Conservation (phyloP, 2,797 vertebrate genomes). For the Cetoscarus ocellatus region DNA sequence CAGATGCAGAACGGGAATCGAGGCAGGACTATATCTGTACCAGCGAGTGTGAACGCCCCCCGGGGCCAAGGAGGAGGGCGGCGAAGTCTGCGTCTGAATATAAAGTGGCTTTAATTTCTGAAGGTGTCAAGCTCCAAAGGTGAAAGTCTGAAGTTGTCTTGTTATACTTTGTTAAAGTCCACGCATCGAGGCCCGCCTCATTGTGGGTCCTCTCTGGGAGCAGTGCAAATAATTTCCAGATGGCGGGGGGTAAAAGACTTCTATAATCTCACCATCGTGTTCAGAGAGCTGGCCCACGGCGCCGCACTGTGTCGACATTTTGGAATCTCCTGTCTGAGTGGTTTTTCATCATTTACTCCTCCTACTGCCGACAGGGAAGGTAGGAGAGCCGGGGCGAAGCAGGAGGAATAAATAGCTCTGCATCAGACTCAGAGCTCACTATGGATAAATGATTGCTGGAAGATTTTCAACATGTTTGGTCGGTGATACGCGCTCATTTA, state of each 20-base stretch:
- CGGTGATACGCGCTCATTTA: too few relatives aligned
- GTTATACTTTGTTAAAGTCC: conserved; percentile 45
- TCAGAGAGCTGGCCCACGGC: conserved; percentile 72
- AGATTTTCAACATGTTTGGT: conserved; percentile 1
- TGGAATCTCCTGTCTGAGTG: conserved; percentile 78
- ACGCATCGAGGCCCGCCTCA: conserved; percentile 38
- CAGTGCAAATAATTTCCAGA: conserved; percentile 68
- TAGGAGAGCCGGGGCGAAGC: conserved; percentile 46
- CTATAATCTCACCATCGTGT: conserved; percentile 71
- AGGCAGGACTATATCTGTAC: conserved; percentile 72
- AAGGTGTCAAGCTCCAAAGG: conserved; percentile 61
- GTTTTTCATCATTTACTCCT: conserved; percentile 71
- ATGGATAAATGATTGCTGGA: conserved; percentile 23
- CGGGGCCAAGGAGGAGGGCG: conserved; percentile 34
- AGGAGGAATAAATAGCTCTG: conserved; percentile 42
- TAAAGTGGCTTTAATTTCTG: conserved; percentile 75
- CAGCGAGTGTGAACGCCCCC: conserved; percentile 69
- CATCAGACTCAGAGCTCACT: conserved; percentile 11
- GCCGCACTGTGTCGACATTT: conserved; percentile 71
- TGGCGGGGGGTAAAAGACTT: conserved; percentile 69
- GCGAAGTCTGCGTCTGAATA: conserved; percentile 68
- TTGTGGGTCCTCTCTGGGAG: conserved; percentile 59
- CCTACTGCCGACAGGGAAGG: conserved; percentile 57
- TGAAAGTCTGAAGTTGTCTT: conserved; percentile 64
- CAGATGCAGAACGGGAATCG: conserved; percentile 50